Percentiles rank a stretch among this genome's conserved stretches.
These are phyloP conservation scores for Xestia sexstrigata DNA, from an alignment of 2,888 invertebrate species.

Conservation along the genomic window DNA sequence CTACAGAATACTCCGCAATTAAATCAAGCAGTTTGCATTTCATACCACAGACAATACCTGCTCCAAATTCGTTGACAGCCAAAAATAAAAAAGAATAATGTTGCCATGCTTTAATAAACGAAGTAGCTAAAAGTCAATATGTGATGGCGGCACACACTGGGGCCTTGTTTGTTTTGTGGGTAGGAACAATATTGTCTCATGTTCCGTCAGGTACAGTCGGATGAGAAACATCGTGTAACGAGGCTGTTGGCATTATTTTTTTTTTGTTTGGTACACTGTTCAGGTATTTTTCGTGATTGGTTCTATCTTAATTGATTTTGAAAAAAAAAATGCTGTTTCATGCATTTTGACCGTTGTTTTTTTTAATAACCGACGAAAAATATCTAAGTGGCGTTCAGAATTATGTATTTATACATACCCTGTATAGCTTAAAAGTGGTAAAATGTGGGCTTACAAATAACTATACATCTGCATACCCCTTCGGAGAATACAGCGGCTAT, in stretches of 20 bases:
- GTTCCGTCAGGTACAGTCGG: slow-evolving; percentile 49
- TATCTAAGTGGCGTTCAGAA: no score
- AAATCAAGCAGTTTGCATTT: slow-evolving; percentile 1
- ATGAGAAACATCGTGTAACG: slow-evolving; percentile 31
- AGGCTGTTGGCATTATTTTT: slow-evolving; percentile 30
- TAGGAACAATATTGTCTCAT: slow-evolving; percentile 61
- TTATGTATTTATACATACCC: no score
- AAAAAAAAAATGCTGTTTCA: no score
- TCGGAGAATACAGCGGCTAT: not conserved
- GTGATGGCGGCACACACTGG: slow-evolving; percentile 43
- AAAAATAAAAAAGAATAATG: slow-evolving; percentile 28
- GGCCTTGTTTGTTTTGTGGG: slow-evolving; percentile 54
- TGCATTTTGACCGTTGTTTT: no score
- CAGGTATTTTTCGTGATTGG: not conserved
- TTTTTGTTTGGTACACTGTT: not conserved
- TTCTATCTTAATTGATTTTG: slow-evolving; percentile 15
- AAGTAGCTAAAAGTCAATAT: slow-evolving; percentile 57
- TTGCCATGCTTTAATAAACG: slow-evolving; percentile 45
- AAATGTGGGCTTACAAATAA: not conserved
- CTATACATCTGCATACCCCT: not conserved
- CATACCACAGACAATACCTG: slow-evolving; percentile 19
- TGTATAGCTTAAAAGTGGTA: no score
- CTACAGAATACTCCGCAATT: not conserved
- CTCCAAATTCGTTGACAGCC: not conserved
- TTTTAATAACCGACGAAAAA: no score